These are phyloP conservation scores for Elaeidobius kamerunicus DNA, from an alignment of 2,888 invertebrate genomes.

Conservation along the genomic window DNA sequence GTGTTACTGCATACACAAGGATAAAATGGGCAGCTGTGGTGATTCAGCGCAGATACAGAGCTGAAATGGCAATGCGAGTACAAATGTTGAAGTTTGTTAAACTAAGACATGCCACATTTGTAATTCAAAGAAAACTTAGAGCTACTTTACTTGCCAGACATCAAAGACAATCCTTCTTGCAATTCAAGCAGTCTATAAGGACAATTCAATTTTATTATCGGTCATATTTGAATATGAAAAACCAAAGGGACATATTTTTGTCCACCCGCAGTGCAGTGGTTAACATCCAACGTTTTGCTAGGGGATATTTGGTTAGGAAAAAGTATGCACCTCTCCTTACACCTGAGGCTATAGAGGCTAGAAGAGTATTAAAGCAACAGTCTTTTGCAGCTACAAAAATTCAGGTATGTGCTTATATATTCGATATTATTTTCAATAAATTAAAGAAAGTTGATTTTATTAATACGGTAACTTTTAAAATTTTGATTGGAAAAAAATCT, in stretches of 20 bases:
- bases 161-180: slow-evolving; percentile 46
- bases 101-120: slow-evolving; percentile 16
- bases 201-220: slow-evolving; percentile 51
- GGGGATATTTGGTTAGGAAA: slow-evolving; percentile 37
- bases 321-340: slow-evolving; percentile 38
- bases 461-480: slow-evolving; percentile 5
- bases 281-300: slow-evolving; percentile 48
- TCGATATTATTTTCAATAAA: too few species aligned
- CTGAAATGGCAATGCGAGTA: slow-evolving; percentile 48
- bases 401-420: slow-evolving; percentile 52
- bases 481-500: not conserved
- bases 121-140: slow-evolving; percentile 23
- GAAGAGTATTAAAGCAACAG: slow-evolving; percentile 48
- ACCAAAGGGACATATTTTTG: slow-evolving; percentile 35
- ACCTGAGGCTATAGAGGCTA: slow-evolving; percentile 42
- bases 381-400: slow-evolving; percentile 60
- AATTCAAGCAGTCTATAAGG: slow-evolving; percentile 45
- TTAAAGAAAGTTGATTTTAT: not conserved
- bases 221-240: slow-evolving; percentile 36
- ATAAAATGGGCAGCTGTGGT: slow-evolving; percentile 23
- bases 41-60: slow-evolving; percentile 30
- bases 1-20: slow-evolving; percentile 11
- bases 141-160: slow-evolving; percentile 43
- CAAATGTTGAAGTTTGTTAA: slow-evolving; percentile 31
- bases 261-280: slow-evolving; percentile 40